A percentile compares a stretch with the other conserved stretches of the same genome.
phyloP scores from a whole-genome alignment of 1,140 invertebrate genomes.

The Drosophila pandora region DNA sequence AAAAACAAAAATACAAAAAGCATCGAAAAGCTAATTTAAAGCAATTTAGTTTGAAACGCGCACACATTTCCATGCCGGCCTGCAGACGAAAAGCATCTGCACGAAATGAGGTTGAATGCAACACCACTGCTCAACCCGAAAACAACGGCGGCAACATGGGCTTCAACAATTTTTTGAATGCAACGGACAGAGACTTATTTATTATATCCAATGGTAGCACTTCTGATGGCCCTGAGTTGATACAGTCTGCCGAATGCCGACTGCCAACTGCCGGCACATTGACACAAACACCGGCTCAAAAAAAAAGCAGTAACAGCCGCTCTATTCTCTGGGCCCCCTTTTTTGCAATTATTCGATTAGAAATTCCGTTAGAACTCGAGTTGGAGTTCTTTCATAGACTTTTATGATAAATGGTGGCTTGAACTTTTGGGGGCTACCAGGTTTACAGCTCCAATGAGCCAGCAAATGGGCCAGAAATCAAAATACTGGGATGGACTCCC shows the following conservation, averaged over 20 bases:
- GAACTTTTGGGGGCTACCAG: slow-evolving; percentile 37
- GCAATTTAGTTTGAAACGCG: slow-evolving; percentile 81
- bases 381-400: slow-evolving; percentile 1
- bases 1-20: slow-evolving; percentile 44
- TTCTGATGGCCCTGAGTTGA: slow-evolving; percentile 74
- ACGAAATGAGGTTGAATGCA: slow-evolving; percentile 73
- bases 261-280: slow-evolving; percentile 32
- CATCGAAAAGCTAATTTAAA: slow-evolving; percentile 82
- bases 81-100: slow-evolving; percentile 52
- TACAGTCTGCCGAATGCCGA: slow-evolving; percentile 40
- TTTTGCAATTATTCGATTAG: slow-evolving; percentile 71
- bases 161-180: slow-evolving; percentile 8
- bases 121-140: slow-evolving; percentile 10
- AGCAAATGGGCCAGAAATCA: slow-evolving; percentile 11
- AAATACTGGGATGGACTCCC: background rate
- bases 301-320: no score
- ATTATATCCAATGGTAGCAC: slow-evolving; percentile 68
- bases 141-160: slow-evolving; percentile 18
- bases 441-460: slow-evolving; percentile 23
- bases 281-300: slow-evolving; percentile 54
- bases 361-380: slow-evolving; percentile 56
- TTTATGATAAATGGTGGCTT: slow-evolving; percentile 23
- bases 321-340: slow-evolving; percentile 27
- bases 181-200: slow-evolving; percentile 63
- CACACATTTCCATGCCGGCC: slow-evolving; percentile 73